Percentiles rank a stretch among this genome's conserved stretches.
Conservation (phyloP, 2,888 invertebrate species). For the Rotaria macrura region DNA sequence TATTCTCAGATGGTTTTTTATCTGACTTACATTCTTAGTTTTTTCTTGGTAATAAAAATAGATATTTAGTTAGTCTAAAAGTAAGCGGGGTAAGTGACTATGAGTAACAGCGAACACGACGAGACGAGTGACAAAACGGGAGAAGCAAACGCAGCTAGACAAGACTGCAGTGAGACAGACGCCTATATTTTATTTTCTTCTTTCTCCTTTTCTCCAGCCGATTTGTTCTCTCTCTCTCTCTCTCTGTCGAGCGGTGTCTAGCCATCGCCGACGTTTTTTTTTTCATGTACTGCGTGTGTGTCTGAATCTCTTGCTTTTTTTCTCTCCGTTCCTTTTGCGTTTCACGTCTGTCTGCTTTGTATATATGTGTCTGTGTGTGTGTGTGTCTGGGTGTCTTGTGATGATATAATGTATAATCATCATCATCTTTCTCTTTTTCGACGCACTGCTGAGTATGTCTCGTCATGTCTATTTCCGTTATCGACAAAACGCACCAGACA, state of each 20-base stretch:
- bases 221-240: background rate
- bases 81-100: background rate
- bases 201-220: background rate
- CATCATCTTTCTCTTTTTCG: background rate
- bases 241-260: background rate
- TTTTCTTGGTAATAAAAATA: background rate
- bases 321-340: background rate
- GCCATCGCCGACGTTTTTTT: background rate
- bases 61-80: background rate
- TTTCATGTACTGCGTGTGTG: background rate
- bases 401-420: conserved; percentile 5
- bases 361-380: background rate
- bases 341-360: background rate
- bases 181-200: background rate
- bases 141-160: background rate
- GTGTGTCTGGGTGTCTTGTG: background rate
- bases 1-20: background rate
- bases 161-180: background rate
- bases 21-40: background rate
- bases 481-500: background rate
- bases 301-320: conserved; percentile 3
- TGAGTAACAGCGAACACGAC: background rate
- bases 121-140: conserved; percentile 3
- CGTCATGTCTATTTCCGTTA: conserved; percentile 7
- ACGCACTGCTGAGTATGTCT: conserved; percentile 1